Conservation (phyloP, 2,888 invertebrate species). For the Calliphora vomitoria region DNA sequence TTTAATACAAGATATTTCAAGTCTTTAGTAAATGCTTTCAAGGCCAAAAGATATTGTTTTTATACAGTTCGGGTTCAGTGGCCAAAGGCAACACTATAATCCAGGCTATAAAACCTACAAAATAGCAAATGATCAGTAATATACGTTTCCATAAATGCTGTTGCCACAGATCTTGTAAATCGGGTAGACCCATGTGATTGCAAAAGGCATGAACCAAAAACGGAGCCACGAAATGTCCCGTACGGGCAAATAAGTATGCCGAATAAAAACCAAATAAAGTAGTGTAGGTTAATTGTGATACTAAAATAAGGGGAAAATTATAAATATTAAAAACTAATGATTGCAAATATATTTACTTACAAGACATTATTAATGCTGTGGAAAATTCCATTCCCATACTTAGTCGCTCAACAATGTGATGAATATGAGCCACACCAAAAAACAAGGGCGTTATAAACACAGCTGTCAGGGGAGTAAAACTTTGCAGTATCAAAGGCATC, state of each 20-base stretch:
- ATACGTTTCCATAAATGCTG: conserved; percentile 86
- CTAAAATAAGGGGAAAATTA: conserved; percentile 82
- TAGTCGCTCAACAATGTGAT: conserved; percentile 94
- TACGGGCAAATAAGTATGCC: conserved; percentile 94
- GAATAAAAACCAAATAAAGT: conserved; percentile 97
- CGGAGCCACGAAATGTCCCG: conserved; percentile 95
- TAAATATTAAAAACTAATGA: neutral
- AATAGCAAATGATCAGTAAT: conserved; percentile 88
- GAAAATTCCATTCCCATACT: conserved; percentile 89
- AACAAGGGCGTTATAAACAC: conserved; percentile 95
- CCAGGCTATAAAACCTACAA: conserved; percentile 92
- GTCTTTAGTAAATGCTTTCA: conserved; percentile 69
- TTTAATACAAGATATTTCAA: conserved; percentile 16
- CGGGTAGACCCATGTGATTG: conserved; percentile 98
- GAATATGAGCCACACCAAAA: conserved; percentile 97
- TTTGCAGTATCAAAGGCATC: conserved; percentile 94
- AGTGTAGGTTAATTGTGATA: conserved; percentile 95
- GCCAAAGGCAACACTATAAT: conserved; percentile 90
- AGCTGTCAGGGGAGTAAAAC: conserved; percentile 90
- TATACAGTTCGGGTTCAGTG: conserved; percentile 89
- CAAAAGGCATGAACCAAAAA: conserved; percentile 96
- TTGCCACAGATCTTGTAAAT: conserved; percentile 89
- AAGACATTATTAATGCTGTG: conserved; percentile 89
- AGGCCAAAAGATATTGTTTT: conserved; percentile 87
- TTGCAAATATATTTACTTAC: conserved; percentile 85